Percentiles rank a stretch among this genome's conserved stretches.
phyloP scores from a whole-genome alignment of 2,797 vertebrate species.

The Ispidina picta region DNA sequence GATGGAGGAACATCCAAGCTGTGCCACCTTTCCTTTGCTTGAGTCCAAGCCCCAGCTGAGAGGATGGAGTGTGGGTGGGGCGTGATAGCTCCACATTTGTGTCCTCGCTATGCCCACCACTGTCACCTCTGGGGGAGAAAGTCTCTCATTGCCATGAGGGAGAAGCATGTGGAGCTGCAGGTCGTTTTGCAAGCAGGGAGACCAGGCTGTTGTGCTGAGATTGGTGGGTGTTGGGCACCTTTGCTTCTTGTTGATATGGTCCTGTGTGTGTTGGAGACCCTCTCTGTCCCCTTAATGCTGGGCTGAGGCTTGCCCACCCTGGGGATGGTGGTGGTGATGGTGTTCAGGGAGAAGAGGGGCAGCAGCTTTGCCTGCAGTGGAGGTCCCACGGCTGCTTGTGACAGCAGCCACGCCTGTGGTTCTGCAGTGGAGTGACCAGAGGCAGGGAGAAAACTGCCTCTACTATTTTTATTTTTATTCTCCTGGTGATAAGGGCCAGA shows the following conservation, averaged over 20 bases:
- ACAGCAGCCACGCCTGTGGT: neutral
- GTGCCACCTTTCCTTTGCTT: neutral
- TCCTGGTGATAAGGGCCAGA: neutral
- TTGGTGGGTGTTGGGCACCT: neutral
- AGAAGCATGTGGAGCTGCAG: fast-evolving
- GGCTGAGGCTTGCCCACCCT: neutral
- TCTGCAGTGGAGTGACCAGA: fast-evolving
- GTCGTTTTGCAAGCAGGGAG: neutral
- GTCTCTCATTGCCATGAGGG: neutral
- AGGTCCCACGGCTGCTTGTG: neutral
- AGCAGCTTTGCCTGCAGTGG: neutral
- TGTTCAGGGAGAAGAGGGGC: neutral
- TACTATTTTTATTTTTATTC: neutral
- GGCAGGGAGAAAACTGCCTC: neutral
- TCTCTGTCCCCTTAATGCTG: neutral
- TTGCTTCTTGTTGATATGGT: fast-evolving
- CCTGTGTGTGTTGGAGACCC: neutral
- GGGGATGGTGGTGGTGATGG: neutral
- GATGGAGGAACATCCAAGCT: neutral
- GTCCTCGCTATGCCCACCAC: neutral
- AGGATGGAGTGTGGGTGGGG: fast-evolving
- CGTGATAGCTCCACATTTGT: fast-evolving
- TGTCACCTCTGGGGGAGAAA: neutral
- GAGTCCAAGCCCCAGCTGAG: neutral
- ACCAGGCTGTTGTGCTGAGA: fast-evolving